Evolutionary conservation across 2,888 invertebrate species (phyloP).

Genomic region (Temnothorax unifasciatus): DNA sequence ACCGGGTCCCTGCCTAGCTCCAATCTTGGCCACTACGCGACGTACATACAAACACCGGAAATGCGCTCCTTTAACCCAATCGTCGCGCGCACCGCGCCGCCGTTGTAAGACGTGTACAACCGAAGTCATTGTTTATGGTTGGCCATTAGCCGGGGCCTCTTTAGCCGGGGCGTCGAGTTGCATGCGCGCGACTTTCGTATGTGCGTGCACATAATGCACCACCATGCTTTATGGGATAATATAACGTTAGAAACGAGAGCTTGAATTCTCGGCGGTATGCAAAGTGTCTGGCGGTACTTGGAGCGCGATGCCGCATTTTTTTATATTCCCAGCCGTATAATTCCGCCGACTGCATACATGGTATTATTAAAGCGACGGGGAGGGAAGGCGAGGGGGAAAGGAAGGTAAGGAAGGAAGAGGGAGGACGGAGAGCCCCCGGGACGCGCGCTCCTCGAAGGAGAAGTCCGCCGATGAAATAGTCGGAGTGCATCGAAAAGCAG

Average conservation of each 20-base stretch:
- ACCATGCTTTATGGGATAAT: conserved; percentile 69
- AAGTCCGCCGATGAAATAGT: conserved; percentile 9
- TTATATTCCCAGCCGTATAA: conserved; percentile 60
- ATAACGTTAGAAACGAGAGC: conserved; percentile 70
- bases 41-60: conserved; percentile 30
- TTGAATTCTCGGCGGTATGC: conserved; percentile 70
- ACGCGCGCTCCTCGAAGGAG: conserved; percentile 5
- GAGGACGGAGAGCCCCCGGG: neutral
- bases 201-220: conserved; percentile 68
- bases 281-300: conserved; percentile 59
- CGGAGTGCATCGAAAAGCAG: conserved; percentile 44
- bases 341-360: conserved; percentile 58
- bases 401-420: neutral
- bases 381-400: neutral
- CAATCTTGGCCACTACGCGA: conserved; percentile 10
- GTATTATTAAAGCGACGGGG: conserved; percentile 63
- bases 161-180: conserved; percentile 48
- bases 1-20: neutral
- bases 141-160: conserved; percentile 54
- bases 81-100: conserved; percentile 28
- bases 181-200: conserved; percentile 55
- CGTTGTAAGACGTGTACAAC: conserved; percentile 5
- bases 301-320: conserved; percentile 53
- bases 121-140: conserved; percentile 63
- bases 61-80: conserved; percentile 54